Evolutionary conservation across 2,797 vertebrate genomes (phyloP).

Genomic region (Rhinella marina): DNA sequence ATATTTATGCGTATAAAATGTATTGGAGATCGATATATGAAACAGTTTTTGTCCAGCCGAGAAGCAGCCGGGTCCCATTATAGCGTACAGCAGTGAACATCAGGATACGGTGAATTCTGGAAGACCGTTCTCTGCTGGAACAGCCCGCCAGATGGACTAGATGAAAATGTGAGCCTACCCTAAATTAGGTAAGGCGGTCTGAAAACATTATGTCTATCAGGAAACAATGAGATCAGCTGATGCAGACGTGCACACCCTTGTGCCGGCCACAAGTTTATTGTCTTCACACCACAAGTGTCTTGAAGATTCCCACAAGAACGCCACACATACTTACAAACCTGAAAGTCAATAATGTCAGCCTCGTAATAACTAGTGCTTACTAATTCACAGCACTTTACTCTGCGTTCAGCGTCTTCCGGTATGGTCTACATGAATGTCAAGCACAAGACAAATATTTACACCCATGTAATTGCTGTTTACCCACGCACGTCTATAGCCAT

Average conservation of each 20-base stretch:
- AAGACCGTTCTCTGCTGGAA: too few species aligned
- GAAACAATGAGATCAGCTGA: too few species aligned
- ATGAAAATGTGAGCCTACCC: too few species aligned
- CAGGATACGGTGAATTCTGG: too few species aligned
- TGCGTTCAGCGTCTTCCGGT: not conserved
- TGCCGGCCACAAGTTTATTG: not conserved
- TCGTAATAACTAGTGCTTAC: not conserved
- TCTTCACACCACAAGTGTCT: not conserved
- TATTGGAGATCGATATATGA: too few species aligned
- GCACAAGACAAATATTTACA: slow-evolving; percentile 39
- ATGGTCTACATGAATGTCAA: not conserved
- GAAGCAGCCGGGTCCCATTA: too few species aligned
- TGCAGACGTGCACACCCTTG: too few species aligned
- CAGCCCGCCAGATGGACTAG: too few species aligned
- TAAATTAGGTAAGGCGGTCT: too few species aligned
- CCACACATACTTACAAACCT: not conserved
- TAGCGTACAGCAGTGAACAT: too few species aligned
- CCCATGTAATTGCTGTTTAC: slow-evolving; percentile 48
- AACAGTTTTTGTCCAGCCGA: too few species aligned
- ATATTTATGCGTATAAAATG: too few species aligned
- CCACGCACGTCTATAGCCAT: not conserved
- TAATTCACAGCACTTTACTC: not conserved
- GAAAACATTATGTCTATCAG: not conserved
- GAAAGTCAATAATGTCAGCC: not conserved
- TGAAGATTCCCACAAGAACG: not conserved